Evolutionary conservation across 2,888 invertebrate species (phyloP), one percentile per base, ranked within the genome.

Genomic region (Palloptera scutellata): DNA sequence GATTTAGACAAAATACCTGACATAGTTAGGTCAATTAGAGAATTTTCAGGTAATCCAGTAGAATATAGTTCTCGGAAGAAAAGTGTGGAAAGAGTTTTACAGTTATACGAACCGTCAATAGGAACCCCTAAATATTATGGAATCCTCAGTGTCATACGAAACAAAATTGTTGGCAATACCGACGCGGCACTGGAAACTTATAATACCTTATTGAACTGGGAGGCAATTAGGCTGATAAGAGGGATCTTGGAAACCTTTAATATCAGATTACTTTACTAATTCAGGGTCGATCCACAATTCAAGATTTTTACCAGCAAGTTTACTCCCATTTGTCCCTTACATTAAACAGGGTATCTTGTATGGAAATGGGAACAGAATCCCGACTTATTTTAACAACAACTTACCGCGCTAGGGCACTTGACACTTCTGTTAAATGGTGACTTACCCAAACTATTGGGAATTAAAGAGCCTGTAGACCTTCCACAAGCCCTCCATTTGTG

Each of bases 371-470:
- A n/a, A 17, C 12, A 11, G 74, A 75, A 51, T 17, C 72, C 43
- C 42, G 71, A 4, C 15, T 54, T 0, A 48, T 70, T 6, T 45
- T 74, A 12, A 73, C 71, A 1, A 45, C 61, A 41, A 68, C 69
- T 9, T 73, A 75, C 51, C 40, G 73, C 52, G 67, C 68, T 41
- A 76, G 73, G 65, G 73, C 75, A 5, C 65, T 75, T 10, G 73
- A 75, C 58, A 72, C 74, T 3, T 75, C 73, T 42, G 58, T 75
- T 13, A 61, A 73, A 70, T 41, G 74, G 72, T 13, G 68, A 74
- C 53, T 42, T 74, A 19, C 69, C 71, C 10, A 42, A 63, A 15
- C 60, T 73, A 17, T 60, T 72, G 13, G 71, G 70, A 2, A 73
- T 74, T 20, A 67, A 68, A 5, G 73, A 75, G 64, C 74, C 72